These are phyloP conservation scores for Holcopasites calliopsidis DNA, from an alignment of 1,140 invertebrate species.

Conservation along the genomic window DNA sequence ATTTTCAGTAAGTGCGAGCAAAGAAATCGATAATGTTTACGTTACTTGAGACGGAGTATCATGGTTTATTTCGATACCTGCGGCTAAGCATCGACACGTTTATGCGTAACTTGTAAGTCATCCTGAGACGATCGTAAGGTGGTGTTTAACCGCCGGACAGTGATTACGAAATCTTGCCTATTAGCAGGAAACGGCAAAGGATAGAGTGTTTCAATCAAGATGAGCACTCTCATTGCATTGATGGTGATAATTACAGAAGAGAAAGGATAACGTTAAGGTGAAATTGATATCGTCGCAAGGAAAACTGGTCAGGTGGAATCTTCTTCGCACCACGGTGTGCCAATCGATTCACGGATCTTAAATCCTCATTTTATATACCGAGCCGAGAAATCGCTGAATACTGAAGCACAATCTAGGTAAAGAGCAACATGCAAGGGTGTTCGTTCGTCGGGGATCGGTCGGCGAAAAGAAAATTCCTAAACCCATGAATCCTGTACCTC, in stretches of 20 bases:
- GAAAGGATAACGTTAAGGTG: neutral
- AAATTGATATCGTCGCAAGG: neutral
- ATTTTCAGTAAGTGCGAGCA: no score
- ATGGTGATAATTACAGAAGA: no score
- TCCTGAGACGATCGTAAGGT: conserved; percentile 43
- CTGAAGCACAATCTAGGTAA: neutral
- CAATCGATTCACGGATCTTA: neutral
- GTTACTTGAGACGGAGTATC: neutral
- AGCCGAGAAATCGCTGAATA: neutral
- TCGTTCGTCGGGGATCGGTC: no score
- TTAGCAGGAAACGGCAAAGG: neutral
- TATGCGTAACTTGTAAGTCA: conserved; percentile 64
- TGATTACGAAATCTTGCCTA: conserved; percentile 19
- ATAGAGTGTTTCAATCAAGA: neutral
- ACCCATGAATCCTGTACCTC: conserved; percentile 74
- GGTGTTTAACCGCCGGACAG: neutral
- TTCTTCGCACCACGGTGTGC: neutral
- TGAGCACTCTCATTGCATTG: neutral
- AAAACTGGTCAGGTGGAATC: neutral
- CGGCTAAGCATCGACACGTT: conserved; percentile 51
- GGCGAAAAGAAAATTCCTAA: no score
- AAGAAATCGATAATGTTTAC: conserved; percentile 19
- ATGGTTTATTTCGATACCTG: neutral
- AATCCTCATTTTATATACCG: neutral
- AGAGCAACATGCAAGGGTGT: neutral